Evolutionary conservation across 2,888 invertebrate species (phyloP).

Genomic region (Alloplasta piceator): DNA sequence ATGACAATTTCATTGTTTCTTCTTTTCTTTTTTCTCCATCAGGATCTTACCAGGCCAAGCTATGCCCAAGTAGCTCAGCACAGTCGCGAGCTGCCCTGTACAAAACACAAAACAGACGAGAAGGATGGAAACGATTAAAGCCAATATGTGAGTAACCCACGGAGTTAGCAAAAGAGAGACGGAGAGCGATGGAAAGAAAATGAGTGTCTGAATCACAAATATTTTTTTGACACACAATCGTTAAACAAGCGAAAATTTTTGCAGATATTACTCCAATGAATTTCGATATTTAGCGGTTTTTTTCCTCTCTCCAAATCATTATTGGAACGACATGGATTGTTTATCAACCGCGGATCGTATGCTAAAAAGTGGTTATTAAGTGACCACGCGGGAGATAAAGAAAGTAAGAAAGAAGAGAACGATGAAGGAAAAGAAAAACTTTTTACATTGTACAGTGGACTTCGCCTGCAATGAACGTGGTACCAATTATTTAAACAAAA

Average conservation of each 20-base stretch:
- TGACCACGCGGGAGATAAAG: constrained; percentile 70
- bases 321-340: constrained; percentile 76
- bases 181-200: not conserved
- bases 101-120: constrained; percentile 82
- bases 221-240: not conserved
- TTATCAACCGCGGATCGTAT: constrained; percentile 75
- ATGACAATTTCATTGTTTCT: not conserved
- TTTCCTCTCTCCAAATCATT: constrained; percentile 66
- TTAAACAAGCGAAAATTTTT: constrained; percentile 46
- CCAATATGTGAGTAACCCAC: constrained; percentile 74
- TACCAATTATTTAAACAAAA: constrained; percentile 62
- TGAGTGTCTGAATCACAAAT: not conserved
- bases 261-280: constrained; percentile 79
- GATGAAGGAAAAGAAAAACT: constrained; percentile 70
- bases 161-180: constrained; percentile 33
- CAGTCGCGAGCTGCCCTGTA: constrained; percentile 82
- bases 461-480: constrained; percentile 80
- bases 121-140: constrained; percentile 80
- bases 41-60: constrained; percentile 83
- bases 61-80: constrained; percentile 83
- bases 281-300: constrained; percentile 79
- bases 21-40: constrained; percentile 58
- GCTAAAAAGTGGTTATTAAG: constrained; percentile 71
- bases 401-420: constrained; percentile 60
- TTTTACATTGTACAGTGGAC: constrained; percentile 83